A percentile compares a stretch with the other conserved stretches of the same genome.
Evolutionary conservation across 2,888 invertebrate species (phyloP).

Genomic region (Loripinus fragilis): DNA sequence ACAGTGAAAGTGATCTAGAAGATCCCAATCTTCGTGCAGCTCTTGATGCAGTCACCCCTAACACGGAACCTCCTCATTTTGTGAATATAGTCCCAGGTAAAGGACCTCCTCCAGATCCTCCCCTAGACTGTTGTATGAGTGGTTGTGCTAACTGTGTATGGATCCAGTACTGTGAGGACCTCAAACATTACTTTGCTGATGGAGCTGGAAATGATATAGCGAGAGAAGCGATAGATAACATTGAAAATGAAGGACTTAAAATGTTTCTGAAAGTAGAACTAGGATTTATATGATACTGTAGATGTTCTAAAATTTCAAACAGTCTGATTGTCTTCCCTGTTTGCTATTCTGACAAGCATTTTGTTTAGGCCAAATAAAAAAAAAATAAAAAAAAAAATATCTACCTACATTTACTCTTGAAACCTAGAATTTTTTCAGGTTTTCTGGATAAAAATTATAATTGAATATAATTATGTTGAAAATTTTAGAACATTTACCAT

Average conservation of each 20-base stretch:
- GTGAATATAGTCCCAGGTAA: conserved; percentile 72
- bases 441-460: no score
- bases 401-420: no score
- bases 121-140: conserved; percentile 94
- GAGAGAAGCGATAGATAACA: conserved; percentile 87
- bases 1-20: background rate
- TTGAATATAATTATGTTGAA: no score
- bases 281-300: conserved; percentile 56
- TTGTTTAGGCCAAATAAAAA: no score
- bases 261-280: conserved; percentile 93
- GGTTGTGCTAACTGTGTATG: conserved; percentile 97
- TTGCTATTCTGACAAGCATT: no score
- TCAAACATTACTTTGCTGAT: conserved; percentile 85
- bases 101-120: conserved; percentile 87
- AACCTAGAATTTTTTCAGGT: no score
- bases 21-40: conserved; percentile 51
- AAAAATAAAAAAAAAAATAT: no score
- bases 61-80: conserved; percentile 29
- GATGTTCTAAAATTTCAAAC: no score
- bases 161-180: conserved; percentile 93
- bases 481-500: no score
- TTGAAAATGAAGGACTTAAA: conserved; percentile 90
- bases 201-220: conserved; percentile 90
- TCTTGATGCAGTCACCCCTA: conserved; percentile 51
- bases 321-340: no score